Conservation (phyloP, 2,888 invertebrate genomes). For the Chrysolina haemoptera region DNA sequence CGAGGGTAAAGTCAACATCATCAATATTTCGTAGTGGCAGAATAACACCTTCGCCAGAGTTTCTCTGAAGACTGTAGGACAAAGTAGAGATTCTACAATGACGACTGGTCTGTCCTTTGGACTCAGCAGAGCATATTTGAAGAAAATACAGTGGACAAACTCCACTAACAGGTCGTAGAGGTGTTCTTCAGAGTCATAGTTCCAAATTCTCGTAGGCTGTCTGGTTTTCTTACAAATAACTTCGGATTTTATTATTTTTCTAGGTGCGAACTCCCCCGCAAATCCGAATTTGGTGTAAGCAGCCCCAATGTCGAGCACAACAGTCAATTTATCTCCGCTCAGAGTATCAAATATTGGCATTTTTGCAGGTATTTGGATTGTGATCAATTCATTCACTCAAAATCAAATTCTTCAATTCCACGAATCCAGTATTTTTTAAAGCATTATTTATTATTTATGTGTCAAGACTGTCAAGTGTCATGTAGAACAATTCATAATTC, state of each 20-base stretch:
- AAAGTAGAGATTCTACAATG: slow-evolving; percentile 91
- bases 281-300: slow-evolving; percentile 96
- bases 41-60: slow-evolving; percentile 89
- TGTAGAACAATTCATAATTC: no score
- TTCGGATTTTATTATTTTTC: slow-evolving; percentile 88
- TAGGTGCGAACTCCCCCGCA: slow-evolving; percentile 89
- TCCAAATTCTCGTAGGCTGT: slow-evolving; percentile 75
- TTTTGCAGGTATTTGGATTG: slow-evolving; percentile 47
- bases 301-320: slow-evolving; percentile 91
- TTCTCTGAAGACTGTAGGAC: slow-evolving; percentile 86
- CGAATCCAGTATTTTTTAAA: no score
- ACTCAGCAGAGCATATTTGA: slow-evolving; percentile 91
- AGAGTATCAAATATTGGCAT: slow-evolving; percentile 89
- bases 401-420: no score
- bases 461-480: no score
- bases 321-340: slow-evolving; percentile 86
- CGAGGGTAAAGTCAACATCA: slow-evolving; percentile 79
- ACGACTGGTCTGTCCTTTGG: slow-evolving; percentile 95
- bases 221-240: slow-evolving; percentile 79
- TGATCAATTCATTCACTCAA: no score
- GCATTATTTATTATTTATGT: no score
- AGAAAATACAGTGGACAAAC: slow-evolving; percentile 90
- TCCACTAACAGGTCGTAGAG: slow-evolving; percentile 89
- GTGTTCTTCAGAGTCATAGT: slow-evolving; percentile 78
- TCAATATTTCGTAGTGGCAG: slow-evolving; percentile 88